Conservation (phyloP, 2,888 invertebrate species). For the Tiphia femorata region DNA sequence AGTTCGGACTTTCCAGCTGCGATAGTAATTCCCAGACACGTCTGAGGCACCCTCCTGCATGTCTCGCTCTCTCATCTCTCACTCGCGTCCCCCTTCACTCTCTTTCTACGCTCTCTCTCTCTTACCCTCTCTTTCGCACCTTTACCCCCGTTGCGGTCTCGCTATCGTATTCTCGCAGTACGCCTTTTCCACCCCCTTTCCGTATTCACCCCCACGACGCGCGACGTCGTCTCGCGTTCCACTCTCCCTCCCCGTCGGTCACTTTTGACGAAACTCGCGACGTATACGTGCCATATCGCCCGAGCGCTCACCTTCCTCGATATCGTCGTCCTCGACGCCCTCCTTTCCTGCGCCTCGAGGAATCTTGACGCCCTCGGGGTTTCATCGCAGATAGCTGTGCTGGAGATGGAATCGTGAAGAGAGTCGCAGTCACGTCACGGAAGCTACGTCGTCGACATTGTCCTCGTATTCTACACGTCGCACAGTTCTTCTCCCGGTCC, state of each 20-base stretch:
- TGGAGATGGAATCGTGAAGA: too few species aligned
- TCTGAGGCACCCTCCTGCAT: background rate
- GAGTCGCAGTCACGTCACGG: too few species aligned
- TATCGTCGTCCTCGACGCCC: background rate
- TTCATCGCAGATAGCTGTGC: too few species aligned
- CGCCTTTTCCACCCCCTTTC: background rate
- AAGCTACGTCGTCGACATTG: too few species aligned
- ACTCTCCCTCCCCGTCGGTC: too few species aligned
- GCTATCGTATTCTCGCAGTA: background rate
- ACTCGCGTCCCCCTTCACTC: background rate
- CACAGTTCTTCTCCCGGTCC: too few species aligned
- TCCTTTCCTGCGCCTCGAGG: background rate
- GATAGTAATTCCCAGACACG: slow-evolving; percentile 2
- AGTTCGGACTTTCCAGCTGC: background rate
- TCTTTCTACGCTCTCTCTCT: background rate
- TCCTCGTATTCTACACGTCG: too few species aligned
- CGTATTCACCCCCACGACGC: background rate
- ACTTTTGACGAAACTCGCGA: background rate
- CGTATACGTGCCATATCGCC: too few species aligned
- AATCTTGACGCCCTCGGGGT: background rate
- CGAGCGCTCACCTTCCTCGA: background rate
- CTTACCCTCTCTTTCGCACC: background rate
- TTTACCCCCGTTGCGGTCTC: background rate
- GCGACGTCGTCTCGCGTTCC: background rate
- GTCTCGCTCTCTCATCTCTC: background rate